A percentile compares a stretch with the other conserved stretches of the same genome.
These are phyloP conservation scores for Sebastiscus tertius DNA, from an alignment of 2,797 vertebrate species.

Conservation along the genomic window DNA sequence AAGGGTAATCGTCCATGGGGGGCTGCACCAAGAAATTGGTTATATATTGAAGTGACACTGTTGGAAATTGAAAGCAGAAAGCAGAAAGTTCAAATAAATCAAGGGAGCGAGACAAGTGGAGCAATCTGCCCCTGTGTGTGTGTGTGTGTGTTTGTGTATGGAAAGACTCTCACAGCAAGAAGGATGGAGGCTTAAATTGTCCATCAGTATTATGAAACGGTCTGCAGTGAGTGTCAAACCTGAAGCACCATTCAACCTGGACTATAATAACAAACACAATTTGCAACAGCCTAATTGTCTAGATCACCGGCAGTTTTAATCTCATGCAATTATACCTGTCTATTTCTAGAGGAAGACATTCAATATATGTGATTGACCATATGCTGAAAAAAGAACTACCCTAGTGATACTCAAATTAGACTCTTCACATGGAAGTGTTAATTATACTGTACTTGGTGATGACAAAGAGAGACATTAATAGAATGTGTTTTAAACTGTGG, in stretches of 20 bases:
- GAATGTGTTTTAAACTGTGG: not conserved
- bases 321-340: not conserved
- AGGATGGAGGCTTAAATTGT: conserved; percentile 42
- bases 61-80: conserved; percentile 66
- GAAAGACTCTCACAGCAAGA: not conserved
- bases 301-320: not conserved
- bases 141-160: conserved; percentile 14
- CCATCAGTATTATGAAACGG: conserved; percentile 51
- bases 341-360: not conserved
- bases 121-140: conserved; percentile 29
- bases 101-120: conserved; percentile 41
- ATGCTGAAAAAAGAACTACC: not conserved
- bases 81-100: conserved; percentile 73
- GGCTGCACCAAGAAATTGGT: conserved; percentile 71
- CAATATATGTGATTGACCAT: not conserved
- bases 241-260: not conserved
- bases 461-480: not conserved
- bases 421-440: not conserved
- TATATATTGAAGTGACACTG: conserved; percentile 75
- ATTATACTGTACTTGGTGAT: not conserved
- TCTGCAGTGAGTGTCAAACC: not conserved
- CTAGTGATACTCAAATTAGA: not conserved
- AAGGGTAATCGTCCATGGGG: conserved; percentile 57
- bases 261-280: not conserved
- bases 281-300: not conserved